Base-by-base conservation (phyloP, 2,113 vertebrate genomes). In the Dolichallabes microphthalmus region DNA sequence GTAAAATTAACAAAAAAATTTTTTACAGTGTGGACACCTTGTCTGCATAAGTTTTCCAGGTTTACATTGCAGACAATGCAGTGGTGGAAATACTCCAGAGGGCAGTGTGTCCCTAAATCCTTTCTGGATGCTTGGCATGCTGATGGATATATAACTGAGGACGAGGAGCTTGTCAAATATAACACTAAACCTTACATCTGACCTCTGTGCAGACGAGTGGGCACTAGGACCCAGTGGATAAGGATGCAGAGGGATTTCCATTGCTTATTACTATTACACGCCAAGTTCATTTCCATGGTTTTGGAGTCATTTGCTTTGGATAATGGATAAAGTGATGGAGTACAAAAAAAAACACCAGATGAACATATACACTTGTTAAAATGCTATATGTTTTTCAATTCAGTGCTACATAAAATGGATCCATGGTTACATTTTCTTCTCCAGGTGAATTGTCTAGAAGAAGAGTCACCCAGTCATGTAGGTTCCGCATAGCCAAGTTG, bases 11-110 rank as follows among this genome's bases (percentile, higher is more conserved):
- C n/a, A n/a, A n/a, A n/a, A n/a, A n/a, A n/a, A n/a, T n/a, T n/a
- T n/a, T n/a, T n/a, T n/a, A n/a, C n/a, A n/a, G n/a, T n/a, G n/a
- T n/a, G 58, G 75, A 74, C n/a, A 4, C 19, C 53, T 55, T n/a
- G 55, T 25, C 75, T 30, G 14, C 6, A 30, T n/a, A 20, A 0
- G 13, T 17, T 57, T 30, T 58, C 68, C 53, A 76, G 52, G 19
- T 53, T 71, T 17, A 22, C 15, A 69, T 68, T 32, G 20, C 19
- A 77, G n/a, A 55, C n/a, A n/a, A 45, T 45, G 45, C 17, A 30
- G 52, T 63, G 12, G 10, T 50, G 82, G 55, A 20, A 32, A 86
- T 82, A 73, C 69, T 71, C 60, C 73, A 86, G 86, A 58, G 76
- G 77, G 84, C 84, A 85, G 32, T 12, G 55, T 52, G 76, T 35